Evolutionary conservation across 35 echinoderm and acorn worm species (phyloP), one percentile per base, ranked within the genome.

Genomic region (Heliocidaris tuberculata): DNA sequence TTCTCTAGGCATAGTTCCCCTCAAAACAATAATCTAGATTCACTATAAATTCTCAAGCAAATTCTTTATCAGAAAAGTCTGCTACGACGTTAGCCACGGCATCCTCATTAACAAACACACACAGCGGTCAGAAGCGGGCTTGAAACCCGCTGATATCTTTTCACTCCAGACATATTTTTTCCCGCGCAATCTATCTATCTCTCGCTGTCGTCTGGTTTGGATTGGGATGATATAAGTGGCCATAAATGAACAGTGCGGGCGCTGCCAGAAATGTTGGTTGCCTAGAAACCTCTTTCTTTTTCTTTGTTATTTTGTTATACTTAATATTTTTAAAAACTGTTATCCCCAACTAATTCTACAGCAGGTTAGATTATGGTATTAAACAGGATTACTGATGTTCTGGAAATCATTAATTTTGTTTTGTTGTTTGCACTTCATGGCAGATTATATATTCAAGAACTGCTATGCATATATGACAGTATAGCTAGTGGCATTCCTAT

Each of bases 171-270:
- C 65, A 78, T 78, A 78, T 78, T 78, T 78, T 56, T 78, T 78
- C 65, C 65, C 65, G 65, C 65, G 65, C 65, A 78, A 78, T 78
- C 65, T 19, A 78, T 78, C 65, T 78, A n/a, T 78, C 65, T 78
- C 21, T 78, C 65, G 21, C 21, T 78, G 65, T 78, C 65, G 65
- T 78, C 65, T 78, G 65, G 27, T 78, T 78, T 78, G 65, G 21
- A 78, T 78, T 78, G 65, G 65, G 65, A 78, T 3, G 65, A 78
- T 1, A 21, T 78, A 78, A n/a, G 27, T 78, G 19, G 27, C 65
- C 15, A 78, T 27, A 78, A n/a, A 19, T 78, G 21, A 78, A 78
- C 65, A 78, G 65, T 78, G 65, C 65, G 65, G 65, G 65, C 65
- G 65, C 65, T 78, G 65, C 65, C 27, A 27, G 65, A 78, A 78